Conservation (phyloP, 2,113 vertebrate genomes). For the Triplophysa siluroides region DNA sequence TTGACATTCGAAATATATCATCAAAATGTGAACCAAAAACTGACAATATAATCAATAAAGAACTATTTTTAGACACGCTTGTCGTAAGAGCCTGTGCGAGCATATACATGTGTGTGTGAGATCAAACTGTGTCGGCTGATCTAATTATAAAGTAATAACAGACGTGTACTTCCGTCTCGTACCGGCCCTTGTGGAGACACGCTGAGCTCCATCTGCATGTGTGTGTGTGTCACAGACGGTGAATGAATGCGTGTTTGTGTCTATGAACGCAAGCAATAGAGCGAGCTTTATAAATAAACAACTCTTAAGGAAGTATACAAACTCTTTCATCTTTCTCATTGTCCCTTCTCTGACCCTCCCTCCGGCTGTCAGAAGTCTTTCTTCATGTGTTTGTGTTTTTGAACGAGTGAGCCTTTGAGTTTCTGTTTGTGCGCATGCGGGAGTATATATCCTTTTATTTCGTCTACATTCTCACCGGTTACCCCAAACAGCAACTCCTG, state of each 20-base stretch:
- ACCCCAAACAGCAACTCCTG: no score
- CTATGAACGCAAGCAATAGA: neutral
- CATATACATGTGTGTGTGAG: neutral
- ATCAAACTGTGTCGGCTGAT: conserved; percentile 26
- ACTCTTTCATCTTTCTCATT: neutral
- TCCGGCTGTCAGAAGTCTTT: neutral
- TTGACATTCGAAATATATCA: neutral
- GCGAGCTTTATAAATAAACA: conserved; percentile 21
- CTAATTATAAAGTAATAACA: conserved; percentile 55
- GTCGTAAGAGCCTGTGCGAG: neutral
- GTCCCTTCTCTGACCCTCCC: conserved; percentile 17
- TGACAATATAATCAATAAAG: neutral
- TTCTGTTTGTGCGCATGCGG: neutral
- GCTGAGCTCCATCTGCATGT: conserved; percentile 55
- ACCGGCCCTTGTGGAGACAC: conserved; percentile 32
- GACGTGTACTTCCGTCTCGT: conserved; percentile 46
- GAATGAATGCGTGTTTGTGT: conserved; percentile 23
- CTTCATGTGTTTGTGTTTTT: neutral
- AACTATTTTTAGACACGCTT: conserved; percentile 1
- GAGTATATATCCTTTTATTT: no score
- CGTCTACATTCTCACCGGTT: neutral
- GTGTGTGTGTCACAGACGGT: neutral
- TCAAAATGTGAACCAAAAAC: neutral
- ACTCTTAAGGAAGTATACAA: neutral
- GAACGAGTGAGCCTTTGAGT: neutral